A percentile compares a stretch with the other conserved stretches of the same genome.
These are phyloP conservation scores for Chrysolina americana DNA, from an alignment of 2,888 invertebrate genomes.

Conservation along the genomic window DNA sequence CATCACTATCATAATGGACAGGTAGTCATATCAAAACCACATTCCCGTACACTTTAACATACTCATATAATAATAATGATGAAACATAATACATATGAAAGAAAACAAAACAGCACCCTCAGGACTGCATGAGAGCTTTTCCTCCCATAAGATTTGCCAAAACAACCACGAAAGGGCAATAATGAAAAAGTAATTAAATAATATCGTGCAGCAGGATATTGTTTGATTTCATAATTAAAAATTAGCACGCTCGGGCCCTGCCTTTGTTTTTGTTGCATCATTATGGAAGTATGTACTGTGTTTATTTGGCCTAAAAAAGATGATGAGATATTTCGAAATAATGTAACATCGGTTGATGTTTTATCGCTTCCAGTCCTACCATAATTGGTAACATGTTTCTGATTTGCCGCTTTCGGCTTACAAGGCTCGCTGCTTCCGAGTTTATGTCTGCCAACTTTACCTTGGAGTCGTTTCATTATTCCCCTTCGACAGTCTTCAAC, in stretches of 20 bases:
- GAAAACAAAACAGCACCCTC: too few species aligned
- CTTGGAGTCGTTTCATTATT: background rate
- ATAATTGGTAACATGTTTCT: conserved; percentile 67
- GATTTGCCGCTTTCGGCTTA: conserved; percentile 63
- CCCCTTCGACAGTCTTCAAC: background rate
- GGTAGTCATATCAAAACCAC: too few species aligned
- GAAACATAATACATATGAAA: too few species aligned
- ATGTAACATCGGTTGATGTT: conserved; percentile 55
- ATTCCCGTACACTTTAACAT: too few species aligned
- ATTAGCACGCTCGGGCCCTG: conserved; percentile 48
- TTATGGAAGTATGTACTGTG: conserved; percentile 53
- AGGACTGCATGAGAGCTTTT: background rate
- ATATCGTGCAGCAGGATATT: conserved; percentile 32
- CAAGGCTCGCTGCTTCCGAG: conserved; percentile 58
- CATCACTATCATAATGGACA: too few species aligned
- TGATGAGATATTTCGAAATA: conserved; percentile 58
- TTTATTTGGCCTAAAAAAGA: conserved; percentile 57
- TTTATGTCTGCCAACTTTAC: conserved; percentile 41
- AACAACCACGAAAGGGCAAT: background rate
- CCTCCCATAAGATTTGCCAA: background rate
- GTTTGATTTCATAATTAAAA: conserved; percentile 54
- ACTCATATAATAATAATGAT: too few species aligned
- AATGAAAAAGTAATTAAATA: conserved; percentile 11
- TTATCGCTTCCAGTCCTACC: conserved; percentile 56
- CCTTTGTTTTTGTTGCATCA: conserved; percentile 51